These are phyloP conservation scores for Aphelocoma californica DNA, from an alignment of 2,797 vertebrate genomes.

Conservation along the genomic window DNA sequence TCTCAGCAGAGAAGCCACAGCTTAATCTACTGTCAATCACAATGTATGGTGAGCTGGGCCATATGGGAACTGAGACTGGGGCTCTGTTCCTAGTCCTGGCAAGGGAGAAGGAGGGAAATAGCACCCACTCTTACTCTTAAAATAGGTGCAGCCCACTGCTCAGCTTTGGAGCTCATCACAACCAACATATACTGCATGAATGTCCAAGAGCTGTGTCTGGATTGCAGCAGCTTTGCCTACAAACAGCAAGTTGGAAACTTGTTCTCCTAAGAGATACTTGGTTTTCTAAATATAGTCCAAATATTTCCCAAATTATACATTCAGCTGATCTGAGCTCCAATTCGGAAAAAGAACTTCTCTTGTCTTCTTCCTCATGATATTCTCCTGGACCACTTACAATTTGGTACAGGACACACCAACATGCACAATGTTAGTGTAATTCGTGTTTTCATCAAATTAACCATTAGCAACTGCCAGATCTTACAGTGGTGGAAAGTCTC, in stretches of 20 bases:
- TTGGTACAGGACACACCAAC: not conserved
- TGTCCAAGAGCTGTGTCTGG: not conserved
- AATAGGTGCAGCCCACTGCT: conserved; percentile 22
- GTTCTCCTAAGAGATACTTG: not conserved
- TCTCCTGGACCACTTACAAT: not conserved
- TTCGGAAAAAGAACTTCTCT: not conserved
- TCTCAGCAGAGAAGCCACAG: not conserved
- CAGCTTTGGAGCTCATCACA: not conserved
- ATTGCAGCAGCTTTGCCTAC: not conserved
- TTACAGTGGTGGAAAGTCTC: not conserved
- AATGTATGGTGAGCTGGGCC: not conserved
- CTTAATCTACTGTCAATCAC: not conserved
- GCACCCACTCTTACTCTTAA: conserved; percentile 26
- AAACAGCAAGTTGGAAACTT: not conserved
- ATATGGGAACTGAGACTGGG: not conserved
- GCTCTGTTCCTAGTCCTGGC: conserved; percentile 13
- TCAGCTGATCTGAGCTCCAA: not conserved
- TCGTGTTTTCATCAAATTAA: not conserved
- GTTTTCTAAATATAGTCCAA: not conserved
- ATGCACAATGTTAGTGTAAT: not conserved
- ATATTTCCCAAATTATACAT: not conserved
- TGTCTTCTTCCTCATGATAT: not conserved
- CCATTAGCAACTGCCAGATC: not conserved
- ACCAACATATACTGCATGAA: not conserved
- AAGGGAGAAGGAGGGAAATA: conserved; percentile 9